Base-by-base conservation (phyloP, 2,113 vertebrate genomes). In the Brachypteracias leptosomus region DNA sequence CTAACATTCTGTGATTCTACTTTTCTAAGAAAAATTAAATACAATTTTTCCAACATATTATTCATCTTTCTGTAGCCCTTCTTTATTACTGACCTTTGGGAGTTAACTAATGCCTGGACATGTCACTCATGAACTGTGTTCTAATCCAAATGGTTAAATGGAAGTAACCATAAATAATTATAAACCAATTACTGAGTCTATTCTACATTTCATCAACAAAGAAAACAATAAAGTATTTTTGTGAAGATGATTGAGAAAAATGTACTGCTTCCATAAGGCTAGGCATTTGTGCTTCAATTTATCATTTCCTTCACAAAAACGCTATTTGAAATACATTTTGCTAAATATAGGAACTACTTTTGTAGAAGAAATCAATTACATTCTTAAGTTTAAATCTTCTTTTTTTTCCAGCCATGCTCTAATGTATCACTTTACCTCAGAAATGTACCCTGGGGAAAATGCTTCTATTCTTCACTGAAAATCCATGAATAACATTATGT, bases 401-500 rank as follows among this genome's bases (percentile, higher is more conserved):
- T 80, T 89, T 94, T 79, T 91, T 88, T 19, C 81, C 74, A 95
- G 80, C 49, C 51, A 36, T 66, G 47, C 59, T 88, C 28, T 96
- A 93, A 97, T 87, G 63, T 92, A 94, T 97, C 89, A 95, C 77
- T 93, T 83, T 84, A 93, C 76, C 85, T 97, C 83, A 90, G 74
- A 96, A 97, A 95, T 16, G 15, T 65, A 84, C 76, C 82, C 82
- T 78, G 65, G 89, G 95, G 95, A 94, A 97, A 97, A 92, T 70
- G 42, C 31, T 96, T 89, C 82, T 95, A 73, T 97, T 97, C 90
- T 97, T 96, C 87, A 79, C 81, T 85, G 93, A 97, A 97, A 97
- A 94, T 93, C 77, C 88, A 97, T 97, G 90, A 97, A 97, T 97
- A 97, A 95, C 36, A 97, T 95, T 97, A 97, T 80, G 70, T 42